Evolutionary conservation across 2,888 invertebrate genomes (phyloP).

Genomic region (Caenorhabditis sp.): DNA sequence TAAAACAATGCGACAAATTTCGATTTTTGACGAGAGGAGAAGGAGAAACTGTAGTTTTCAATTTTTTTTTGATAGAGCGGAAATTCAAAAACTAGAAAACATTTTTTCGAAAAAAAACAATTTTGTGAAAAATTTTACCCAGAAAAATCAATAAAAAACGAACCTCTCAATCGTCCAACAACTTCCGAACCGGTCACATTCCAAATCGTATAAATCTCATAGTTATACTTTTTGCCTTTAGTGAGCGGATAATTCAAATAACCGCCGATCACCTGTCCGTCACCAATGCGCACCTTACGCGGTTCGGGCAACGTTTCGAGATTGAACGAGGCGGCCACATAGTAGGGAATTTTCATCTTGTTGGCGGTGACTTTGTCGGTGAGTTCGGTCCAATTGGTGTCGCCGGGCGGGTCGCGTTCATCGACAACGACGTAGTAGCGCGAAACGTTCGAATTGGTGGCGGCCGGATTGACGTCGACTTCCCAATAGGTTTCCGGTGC

Average conservation of each 20-base stretch:
- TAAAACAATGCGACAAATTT: too few species aligned
- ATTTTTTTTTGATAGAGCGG: not conserved
- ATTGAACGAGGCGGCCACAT: constrained; percentile 70
- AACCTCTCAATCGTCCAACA: constrained; percentile 67
- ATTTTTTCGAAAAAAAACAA: not conserved
- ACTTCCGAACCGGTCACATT: constrained; percentile 66
- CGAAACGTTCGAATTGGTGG: constrained; percentile 68
- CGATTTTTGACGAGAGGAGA: too few species aligned
- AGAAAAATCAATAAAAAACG: too few species aligned
- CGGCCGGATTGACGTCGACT: constrained; percentile 66
- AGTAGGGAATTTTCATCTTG: constrained; percentile 66
- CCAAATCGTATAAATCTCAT: constrained; percentile 69
- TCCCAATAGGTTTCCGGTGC: constrained; percentile 64
- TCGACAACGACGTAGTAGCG: constrained; percentile 71
- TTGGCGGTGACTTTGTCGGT: constrained; percentile 70
- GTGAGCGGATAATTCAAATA: constrained; percentile 70
- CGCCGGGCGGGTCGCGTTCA: constrained; percentile 69
- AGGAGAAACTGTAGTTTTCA: too few species aligned
- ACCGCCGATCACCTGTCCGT: constrained; percentile 70
- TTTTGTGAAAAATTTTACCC: too few species aligned
- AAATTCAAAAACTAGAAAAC: not conserved
- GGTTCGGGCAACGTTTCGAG: constrained; percentile 65
- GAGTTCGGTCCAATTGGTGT: constrained; percentile 69
- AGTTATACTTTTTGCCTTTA: constrained; percentile 70
- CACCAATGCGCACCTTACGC: constrained; percentile 63